Percentiles rank a stretch among this genome's conserved stretches.
Conservation (phyloP, 2,113 vertebrate species). For the Xenotilapia leptura region DNA sequence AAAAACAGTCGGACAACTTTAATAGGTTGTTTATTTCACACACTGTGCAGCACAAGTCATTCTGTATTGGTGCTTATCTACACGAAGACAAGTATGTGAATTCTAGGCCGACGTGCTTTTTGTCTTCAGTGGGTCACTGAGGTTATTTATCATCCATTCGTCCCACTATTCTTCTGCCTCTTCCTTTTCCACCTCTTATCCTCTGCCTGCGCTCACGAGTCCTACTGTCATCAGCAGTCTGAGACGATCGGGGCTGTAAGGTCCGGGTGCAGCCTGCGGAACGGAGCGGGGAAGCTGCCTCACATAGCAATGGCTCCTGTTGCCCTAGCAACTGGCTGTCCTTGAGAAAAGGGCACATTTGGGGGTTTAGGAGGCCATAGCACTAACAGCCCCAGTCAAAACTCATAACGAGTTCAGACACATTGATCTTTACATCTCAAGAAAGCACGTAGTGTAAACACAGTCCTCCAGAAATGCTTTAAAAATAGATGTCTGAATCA, state of each 20-base stretch:
- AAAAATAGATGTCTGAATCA: slow-evolving; percentile 8
- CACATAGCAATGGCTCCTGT: slow-evolving; percentile 54
- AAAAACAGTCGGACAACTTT: background rate
- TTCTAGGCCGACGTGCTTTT: background rate
- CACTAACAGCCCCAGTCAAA: slow-evolving; percentile 33
- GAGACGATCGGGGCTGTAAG: slow-evolving; percentile 22
- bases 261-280: slow-evolving; percentile 54
- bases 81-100: background rate
- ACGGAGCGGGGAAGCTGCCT: slow-evolving; percentile 43
- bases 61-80: background rate
- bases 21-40: slow-evolving; percentile 7
- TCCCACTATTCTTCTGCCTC: background rate
- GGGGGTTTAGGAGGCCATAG: slow-evolving; percentile 20
- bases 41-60: background rate
- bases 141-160: slow-evolving; percentile 10
- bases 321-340: slow-evolving; percentile 62
- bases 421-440: background rate
- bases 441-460: background rate
- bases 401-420: slow-evolving; percentile 34
- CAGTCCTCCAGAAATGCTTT: background rate
- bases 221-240: slow-evolving; percentile 54
- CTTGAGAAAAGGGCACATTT: slow-evolving; percentile 50
- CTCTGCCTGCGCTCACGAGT: background rate
- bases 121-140: background rate
- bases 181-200: background rate